Base-by-base conservation (phyloP, 2,888 invertebrate species). In the Aphrophora alni region DNA sequence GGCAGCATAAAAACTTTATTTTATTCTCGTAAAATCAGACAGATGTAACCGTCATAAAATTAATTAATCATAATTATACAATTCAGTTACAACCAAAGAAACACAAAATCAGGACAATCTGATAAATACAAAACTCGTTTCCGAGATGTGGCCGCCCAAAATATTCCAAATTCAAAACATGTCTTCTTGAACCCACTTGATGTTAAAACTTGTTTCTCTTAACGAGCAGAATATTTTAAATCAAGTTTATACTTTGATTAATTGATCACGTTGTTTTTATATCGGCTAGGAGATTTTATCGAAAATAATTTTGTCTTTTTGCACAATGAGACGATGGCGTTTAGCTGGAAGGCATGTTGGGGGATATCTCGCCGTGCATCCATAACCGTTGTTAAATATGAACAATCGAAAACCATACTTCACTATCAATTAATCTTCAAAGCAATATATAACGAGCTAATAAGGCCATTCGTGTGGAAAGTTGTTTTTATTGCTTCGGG, bases 321-420 rank as follows among this genome's bases (percentile, higher is more conserved):
- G 59, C 59, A 59, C 59, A 59, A 59, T 21, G 21, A 2, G n/a
- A 33, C 33, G 5, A 33, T n/a, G n/a, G n/a, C n/a, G n/a, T n/a
- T n/a, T n/a, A 33, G 5, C 33, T 33, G 5, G 33, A 33, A 8
- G 33, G 33, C 33, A n/a, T 33, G 33, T 8, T 33, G 5, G 33
- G 17, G 12, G n/a, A 5, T 21, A 59, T 59, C 59, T 5, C 12
- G 10, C 1, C n/a, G 21, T 59, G 59, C 59, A 59, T 59, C 44
- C 59, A 59, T 21, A 14, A 59, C 4, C 59, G 21, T 44, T 44
- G 21, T 21, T n/a, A 59, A 59, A 59, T 21, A 21, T 59, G 59
- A 59, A 59, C 59, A 59, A 59, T 59, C 59, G n/a, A 59, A 59
- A 59, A n/a, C 44, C 59, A 59, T 59, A 59, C 7, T 59, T 59